These are phyloP conservation scores for Ganaspis brasiliensis DNA, from an alignment of 2,888 invertebrate genomes.

Conservation along the genomic window DNA sequence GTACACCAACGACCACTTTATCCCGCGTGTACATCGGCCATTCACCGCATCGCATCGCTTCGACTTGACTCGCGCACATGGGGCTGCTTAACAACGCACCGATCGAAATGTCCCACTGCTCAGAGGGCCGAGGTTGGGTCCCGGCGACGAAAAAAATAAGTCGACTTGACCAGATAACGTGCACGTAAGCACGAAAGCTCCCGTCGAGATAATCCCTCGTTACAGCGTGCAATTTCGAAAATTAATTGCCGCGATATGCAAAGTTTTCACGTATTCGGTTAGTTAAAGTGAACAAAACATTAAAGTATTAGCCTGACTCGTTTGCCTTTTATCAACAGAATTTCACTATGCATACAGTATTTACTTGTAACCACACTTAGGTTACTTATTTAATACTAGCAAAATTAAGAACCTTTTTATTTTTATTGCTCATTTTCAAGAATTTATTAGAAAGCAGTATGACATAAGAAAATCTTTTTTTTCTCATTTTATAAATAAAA, in stretches of 20 bases:
- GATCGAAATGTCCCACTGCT: conserved; percentile 51
- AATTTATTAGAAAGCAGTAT: too few species aligned
- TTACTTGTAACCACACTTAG: background rate
- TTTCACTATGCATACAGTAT: background rate
- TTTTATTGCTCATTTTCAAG: too few species aligned
- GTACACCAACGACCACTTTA: conserved; percentile 56
- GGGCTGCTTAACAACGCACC: conserved; percentile 55
- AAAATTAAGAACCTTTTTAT: too few species aligned
- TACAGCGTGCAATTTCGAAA: conserved; percentile 24
- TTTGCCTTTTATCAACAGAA: conserved; percentile 1
- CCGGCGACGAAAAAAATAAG: conserved; percentile 59
- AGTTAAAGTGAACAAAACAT: background rate
- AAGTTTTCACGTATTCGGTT: conserved; percentile 15
- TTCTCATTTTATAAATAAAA: too few species aligned
- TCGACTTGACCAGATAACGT: conserved; percentile 53
- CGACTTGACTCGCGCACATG: conserved; percentile 49
- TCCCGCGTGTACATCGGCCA: conserved; percentile 61
- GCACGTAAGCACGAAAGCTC: conserved; percentile 61
- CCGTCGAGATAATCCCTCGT: conserved; percentile 54
- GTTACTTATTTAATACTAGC: too few species aligned
- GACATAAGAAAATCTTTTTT: too few species aligned
- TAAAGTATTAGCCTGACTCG: background rate
- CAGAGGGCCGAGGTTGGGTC: conserved; percentile 42
- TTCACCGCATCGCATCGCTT: conserved; percentile 57
- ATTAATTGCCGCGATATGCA: conserved; percentile 34